Evolutionary conservation across 2,113 vertebrate species (phyloP).

Genomic region (Prunella himalayana): DNA sequence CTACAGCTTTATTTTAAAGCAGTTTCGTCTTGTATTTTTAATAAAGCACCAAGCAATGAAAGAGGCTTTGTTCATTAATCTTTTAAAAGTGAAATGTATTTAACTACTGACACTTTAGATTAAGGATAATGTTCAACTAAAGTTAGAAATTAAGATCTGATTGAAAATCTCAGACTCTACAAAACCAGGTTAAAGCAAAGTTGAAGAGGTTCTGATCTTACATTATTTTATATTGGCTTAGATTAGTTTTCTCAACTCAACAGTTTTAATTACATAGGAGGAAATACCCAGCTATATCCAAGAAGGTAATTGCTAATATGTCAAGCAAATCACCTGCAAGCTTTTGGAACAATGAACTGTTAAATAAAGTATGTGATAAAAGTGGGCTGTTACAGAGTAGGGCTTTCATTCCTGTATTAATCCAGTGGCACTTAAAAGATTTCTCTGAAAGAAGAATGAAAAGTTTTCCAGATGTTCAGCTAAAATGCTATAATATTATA

Average conservation of each 20-base stretch:
- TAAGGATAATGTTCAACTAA: constrained; percentile 6
- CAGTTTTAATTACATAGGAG: constrained; percentile 37
- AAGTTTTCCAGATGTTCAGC: neutral
- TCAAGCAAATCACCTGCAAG: constrained; percentile 41
- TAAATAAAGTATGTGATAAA: constrained; percentile 28
- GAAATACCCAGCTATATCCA: neutral
- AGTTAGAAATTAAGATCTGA: constrained; percentile 38
- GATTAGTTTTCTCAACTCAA: constrained; percentile 36
- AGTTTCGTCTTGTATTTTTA: neutral
- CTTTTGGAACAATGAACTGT: constrained; percentile 3
- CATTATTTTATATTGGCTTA: constrained; percentile 21
- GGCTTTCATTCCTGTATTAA: neutral
- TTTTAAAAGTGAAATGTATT: constrained; percentile 26
- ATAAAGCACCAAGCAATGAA: neutral
- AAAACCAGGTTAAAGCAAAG: constrained; percentile 43
- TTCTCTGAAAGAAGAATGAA: neutral
- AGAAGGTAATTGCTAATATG: constrained; percentile 40
- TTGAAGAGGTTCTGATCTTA: constrained; percentile 38
- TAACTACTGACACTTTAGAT: constrained; percentile 30
- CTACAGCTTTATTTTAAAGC: neutral
- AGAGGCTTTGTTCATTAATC: neutral
- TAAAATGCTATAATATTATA: neutral
- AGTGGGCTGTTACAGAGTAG: neutral
- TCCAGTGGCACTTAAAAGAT: neutral
- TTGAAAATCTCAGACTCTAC: neutral